Base-by-base conservation (phyloP, 1,140 invertebrate genomes). In the Caerostris darwini region DNA sequence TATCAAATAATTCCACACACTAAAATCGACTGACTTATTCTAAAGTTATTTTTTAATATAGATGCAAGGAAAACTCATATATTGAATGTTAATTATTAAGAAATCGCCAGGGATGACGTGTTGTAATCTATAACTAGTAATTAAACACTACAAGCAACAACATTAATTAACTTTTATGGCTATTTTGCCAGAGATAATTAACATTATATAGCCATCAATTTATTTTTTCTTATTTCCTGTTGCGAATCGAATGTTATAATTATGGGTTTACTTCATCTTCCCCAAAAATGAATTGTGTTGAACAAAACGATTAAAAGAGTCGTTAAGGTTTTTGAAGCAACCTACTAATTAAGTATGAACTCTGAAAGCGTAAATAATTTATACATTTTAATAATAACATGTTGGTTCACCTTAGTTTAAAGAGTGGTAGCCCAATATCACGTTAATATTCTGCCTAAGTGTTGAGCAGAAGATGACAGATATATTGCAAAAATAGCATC, bases 101-200 rank as follows among this genome's bases (percentile, higher is more conserved):
- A 34, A 34, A 34, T 34, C 34, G 34, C 34, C 34, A 34, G 34
- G 34, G 5, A 77, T 34, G 34, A 50, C 19, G 12, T 50, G 12
- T 77, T 77, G 53, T 77, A 77, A 77, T 50, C 50, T 50, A 3
- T 50, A 77, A 10, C 3, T 10, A 77, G 34, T 77, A 50, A 14
- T 77, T 77, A 77, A 77, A 77, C 71, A 77, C 5, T 12, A 34
- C 8, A 50, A 10, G 34, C 34, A 4, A 77, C 34, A 77, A 14
- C 19, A 5, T 19, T 34, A 77, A 77, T 77, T 77, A 77, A 77
- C 71, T 64, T 14, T 77, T 50, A 77, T 77, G 71, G 50, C 71
- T 77, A 34, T 77, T 77, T 34, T 34, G 50, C 19, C 34, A 77
- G 34, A 77, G 10, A 50, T 53, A 77, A 77, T 77, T 77, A 77